Percentiles rank a stretch among this genome's conserved stretches.
These are phyloP conservation scores for Carollia perspicillata DNA, from an alignment of 2,113 vertebrate genomes.

Conservation along the genomic window DNA sequence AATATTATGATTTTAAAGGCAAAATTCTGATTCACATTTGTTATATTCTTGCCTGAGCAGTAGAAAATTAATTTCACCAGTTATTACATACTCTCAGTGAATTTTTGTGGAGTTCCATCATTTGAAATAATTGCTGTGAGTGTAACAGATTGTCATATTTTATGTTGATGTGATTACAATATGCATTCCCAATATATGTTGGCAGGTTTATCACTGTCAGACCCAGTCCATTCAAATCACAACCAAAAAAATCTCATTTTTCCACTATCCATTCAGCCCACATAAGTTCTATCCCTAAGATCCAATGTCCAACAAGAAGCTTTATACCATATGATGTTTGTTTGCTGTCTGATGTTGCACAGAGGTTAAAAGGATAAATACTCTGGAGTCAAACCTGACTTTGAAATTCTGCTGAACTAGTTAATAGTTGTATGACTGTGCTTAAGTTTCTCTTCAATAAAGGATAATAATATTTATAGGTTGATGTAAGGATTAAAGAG, in stretches of 20 bases:
- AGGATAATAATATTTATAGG: background rate
- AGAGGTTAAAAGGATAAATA: conserved; percentile 4
- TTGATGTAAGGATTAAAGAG: background rate
- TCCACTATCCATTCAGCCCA: background rate
- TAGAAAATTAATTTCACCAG: background rate
- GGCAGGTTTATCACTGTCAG: background rate
- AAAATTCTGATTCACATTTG: background rate
- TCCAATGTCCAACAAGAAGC: background rate
- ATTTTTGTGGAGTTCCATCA: background rate
- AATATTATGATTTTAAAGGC: background rate
- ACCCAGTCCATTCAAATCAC: background rate
- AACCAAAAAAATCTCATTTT: background rate
- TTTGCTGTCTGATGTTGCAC: background rate
- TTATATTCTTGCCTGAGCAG: background rate
- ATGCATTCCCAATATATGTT: background rate
- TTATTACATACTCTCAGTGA: background rate
- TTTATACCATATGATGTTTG: background rate
- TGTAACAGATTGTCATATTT: background rate
- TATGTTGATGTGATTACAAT: background rate
- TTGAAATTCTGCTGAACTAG: conserved; percentile 10
- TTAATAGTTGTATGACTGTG: background rate
- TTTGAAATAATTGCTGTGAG: conserved; percentile 23
- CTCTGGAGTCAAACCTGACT: background rate
- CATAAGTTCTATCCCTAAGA: background rate
- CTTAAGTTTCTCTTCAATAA: background rate